Base-by-base conservation (phyloP, 1,140 invertebrate species). In the Mesaphorura yosii region DNA sequence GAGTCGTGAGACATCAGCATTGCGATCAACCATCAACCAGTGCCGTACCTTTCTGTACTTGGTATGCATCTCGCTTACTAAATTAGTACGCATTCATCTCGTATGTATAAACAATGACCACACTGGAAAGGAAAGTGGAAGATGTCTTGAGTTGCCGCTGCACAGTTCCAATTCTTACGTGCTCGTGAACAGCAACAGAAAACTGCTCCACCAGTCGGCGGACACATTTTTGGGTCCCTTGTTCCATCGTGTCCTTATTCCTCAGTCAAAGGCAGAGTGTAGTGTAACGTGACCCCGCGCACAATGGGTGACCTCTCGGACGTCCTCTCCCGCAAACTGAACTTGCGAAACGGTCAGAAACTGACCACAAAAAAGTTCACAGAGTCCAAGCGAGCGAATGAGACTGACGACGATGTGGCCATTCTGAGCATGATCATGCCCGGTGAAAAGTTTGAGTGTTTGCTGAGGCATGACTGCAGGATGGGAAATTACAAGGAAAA, bases 341-440 rank as follows among this genome's bases (percentile, higher is more conserved):
- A 46, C 48, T 28, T 60, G 2, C 57, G 17, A 6, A 52, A 42
- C 26, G 52, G 52, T 2, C 25, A 47, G 19, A 59, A 63, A 41
- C 51, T 63, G 26, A 34, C 26, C 3, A 63, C 61, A 17, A 63
- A 63, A 31, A 62, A 58, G 48, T 51, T 59, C 12, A 61, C 59
- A 23, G 55, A 58, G 22, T 50, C 57, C 61, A 73, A 76, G 60
- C 75, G 76, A 65, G 84, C 84, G 15, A 77, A 80, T 66, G 83
- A 86, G 58, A 81, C 79, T 64, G 83, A 86, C 67, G 86, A 88
- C 68, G 86, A 88, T 72, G 76, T 88, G 37, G 86, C 85, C 38
- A 80, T 88, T 64, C 72, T 88, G 55, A 84, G 83, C 50, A 86
- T 86, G 78, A 82, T 88, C 57, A 68, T 84, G 41, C 81, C 81